A percentile compares a stretch with the other conserved stretches of the same genome.
Evolutionary conservation across 2,888 invertebrate species (phyloP).

Genomic region (Microlaimidae sp.): DNA sequence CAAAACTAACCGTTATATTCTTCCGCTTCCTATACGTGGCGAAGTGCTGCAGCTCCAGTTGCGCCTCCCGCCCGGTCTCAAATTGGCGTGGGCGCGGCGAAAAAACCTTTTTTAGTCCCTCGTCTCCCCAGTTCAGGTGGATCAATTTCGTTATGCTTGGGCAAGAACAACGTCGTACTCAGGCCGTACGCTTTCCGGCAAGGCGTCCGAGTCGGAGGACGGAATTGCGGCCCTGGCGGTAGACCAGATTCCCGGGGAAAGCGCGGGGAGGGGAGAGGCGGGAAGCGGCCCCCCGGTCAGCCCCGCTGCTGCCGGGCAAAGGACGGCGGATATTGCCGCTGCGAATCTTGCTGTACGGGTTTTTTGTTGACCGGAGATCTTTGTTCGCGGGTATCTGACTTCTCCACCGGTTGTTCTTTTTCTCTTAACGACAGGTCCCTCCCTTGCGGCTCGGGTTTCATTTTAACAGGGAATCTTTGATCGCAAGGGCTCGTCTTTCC

Average conservation of each 20-base stretch:
- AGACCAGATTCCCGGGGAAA: conserved; percentile 33
- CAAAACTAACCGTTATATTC: conserved; percentile 23
- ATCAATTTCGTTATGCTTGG: conserved; percentile 90
- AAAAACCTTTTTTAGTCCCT: conserved; percentile 78
- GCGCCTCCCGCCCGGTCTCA: conserved; percentile 76
- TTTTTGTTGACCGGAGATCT: conserved; percentile 49
- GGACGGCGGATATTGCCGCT: not conserved
- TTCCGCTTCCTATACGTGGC: conserved; percentile 54
- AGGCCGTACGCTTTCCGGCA: conserved; percentile 53
- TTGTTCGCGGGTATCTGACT: not conserved
- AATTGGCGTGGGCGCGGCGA: conserved; percentile 68
- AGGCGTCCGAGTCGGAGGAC: conserved; percentile 68
- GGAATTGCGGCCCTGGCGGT: conserved; percentile 67
- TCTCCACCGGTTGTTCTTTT: not conserved
- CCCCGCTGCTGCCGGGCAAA: not conserved
- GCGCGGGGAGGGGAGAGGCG: not conserved
- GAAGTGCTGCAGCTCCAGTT: conserved; percentile 91
- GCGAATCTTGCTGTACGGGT: too few relatives aligned
- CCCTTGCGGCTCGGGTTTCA: too few relatives aligned
- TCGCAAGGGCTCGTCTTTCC: too few relatives aligned
- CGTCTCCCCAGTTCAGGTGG: conserved; percentile 90
- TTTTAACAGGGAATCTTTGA: too few relatives aligned
- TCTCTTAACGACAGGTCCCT: not conserved
- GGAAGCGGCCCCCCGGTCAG: not conserved
- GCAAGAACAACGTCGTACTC: conserved; percentile 89